Percentiles rank a stretch among this genome's conserved stretches.
Conservation (phyloP, 1,140 invertebrate genomes). For the Drosophila equinoxialis region DNA sequence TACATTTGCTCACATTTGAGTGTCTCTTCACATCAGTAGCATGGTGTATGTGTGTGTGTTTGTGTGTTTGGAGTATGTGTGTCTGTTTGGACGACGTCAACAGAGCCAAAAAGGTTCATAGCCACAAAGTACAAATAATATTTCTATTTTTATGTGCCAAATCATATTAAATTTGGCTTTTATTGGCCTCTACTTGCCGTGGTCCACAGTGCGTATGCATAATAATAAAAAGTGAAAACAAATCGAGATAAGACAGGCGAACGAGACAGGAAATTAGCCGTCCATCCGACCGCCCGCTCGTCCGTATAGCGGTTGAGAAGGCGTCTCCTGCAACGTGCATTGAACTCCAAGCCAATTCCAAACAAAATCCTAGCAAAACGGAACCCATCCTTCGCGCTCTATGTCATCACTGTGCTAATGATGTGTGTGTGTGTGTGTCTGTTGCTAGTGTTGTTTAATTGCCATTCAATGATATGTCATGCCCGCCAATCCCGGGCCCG, state of each 20-base stretch:
- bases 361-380: neutral
- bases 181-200: slow-evolving; percentile 45
- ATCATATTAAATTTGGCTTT: slow-evolving; percentile 76
- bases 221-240: slow-evolving; percentile 76
- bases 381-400: neutral
- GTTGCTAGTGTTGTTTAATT: slow-evolving; percentile 67
- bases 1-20: slow-evolving; percentile 37
- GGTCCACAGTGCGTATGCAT: slow-evolving; percentile 68
- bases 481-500: neutral
- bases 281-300: neutral
- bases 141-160: slow-evolving; percentile 78
- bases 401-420: slow-evolving; percentile 42
- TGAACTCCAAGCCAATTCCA: slow-evolving; percentile 37
- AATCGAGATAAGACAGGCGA: slow-evolving; percentile 68
- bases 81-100: too few species aligned
- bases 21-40: slow-evolving; percentile 43
- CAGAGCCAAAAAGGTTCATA: slow-evolving; percentile 41
- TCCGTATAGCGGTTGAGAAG: slow-evolving; percentile 17
- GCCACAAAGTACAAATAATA: slow-evolving; percentile 68
- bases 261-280: slow-evolving; percentile 74
- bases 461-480: slow-evolving; percentile 73
- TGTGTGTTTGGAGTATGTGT: slow-evolving; percentile 46
- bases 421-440: slow-evolving; percentile 36
- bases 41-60: slow-evolving; percentile 12
- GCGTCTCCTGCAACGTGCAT: slow-evolving; percentile 44